phyloP scores from a whole-genome alignment of 2,888 invertebrate genomes.

The Holacanthella duospinosa region DNA sequence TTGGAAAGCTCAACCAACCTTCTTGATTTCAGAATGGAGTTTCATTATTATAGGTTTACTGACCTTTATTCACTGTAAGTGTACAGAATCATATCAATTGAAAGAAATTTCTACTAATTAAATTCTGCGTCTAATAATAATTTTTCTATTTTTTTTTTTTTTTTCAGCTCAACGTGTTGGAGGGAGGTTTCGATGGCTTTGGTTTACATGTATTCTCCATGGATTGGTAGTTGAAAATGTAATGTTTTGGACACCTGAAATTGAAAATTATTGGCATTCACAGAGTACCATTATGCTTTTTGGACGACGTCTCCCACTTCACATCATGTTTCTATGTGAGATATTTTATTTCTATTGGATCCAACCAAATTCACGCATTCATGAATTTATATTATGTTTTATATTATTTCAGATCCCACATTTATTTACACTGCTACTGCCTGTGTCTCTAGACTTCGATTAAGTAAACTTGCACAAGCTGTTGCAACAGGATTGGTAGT shows the following conservation, averaged over 20 bases:
- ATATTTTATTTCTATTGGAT: slow-evolving; percentile 24
- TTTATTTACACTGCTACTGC: slow-evolving; percentile 48
- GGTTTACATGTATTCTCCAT: slow-evolving; percentile 61
- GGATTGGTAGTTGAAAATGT: slow-evolving; percentile 61
- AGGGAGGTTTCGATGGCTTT: slow-evolving; percentile 63
- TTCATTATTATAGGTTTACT: slow-evolving; percentile 53
- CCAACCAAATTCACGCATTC: neutral
- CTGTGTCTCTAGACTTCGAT: slow-evolving; percentile 44
- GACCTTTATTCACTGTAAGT: slow-evolving; percentile 58
- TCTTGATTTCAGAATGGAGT: slow-evolving; percentile 53
- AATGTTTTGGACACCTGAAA: slow-evolving; percentile 58
- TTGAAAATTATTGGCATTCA: slow-evolving; percentile 76
- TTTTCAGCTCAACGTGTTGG: slow-evolving; percentile 55
- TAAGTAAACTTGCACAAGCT: slow-evolving; percentile 46
- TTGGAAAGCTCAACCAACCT: slow-evolving; percentile 58
- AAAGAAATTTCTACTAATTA: neutral
- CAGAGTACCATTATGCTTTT: slow-evolving; percentile 62
- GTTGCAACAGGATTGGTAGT: slow-evolving; percentile 52
- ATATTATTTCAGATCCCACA: slow-evolving; percentile 43
- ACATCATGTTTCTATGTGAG: slow-evolving; percentile 63
- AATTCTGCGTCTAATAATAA: neutral
- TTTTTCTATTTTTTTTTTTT: slow-evolving; percentile 5
- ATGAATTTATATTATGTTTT: neutral
- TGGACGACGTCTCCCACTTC: slow-evolving; percentile 59
- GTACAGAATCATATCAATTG: neutral